A percentile compares a stretch with the other conserved stretches of the same genome.
These are phyloP conservation scores for Ypsolopha sequella DNA, from an alignment of 2,888 invertebrate genomes.

Conservation along the genomic window DNA sequence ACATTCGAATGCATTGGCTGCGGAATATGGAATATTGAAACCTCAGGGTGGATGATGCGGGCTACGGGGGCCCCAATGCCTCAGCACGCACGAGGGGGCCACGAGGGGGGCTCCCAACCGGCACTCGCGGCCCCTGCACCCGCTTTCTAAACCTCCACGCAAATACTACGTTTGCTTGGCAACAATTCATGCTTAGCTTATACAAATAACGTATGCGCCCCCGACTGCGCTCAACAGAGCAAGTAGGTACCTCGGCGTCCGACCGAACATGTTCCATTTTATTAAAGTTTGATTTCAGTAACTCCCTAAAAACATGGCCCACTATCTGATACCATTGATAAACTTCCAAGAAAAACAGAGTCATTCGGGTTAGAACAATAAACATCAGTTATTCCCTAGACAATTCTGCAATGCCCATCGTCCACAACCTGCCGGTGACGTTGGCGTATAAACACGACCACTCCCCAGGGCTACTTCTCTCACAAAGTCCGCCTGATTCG, in stretches of 20 bases:
- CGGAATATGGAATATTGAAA: constrained; percentile 68
- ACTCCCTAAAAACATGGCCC: not conserved
- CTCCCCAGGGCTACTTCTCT: constrained; percentile 38
- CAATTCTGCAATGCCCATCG: constrained; percentile 44
- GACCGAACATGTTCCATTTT: not conserved
- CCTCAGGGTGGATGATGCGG: constrained; percentile 51
- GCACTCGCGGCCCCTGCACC: constrained; percentile 25
- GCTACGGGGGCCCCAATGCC: constrained; percentile 11
- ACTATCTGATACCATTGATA: too few relatives aligned
- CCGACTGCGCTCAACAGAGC: not conserved
- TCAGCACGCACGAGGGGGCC: constrained; percentile 13
- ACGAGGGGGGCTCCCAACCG: constrained; percentile 21
- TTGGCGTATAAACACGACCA: constrained; percentile 39
- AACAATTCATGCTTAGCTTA: constrained; percentile 70
- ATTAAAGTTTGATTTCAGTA: not conserved
- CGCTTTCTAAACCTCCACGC: constrained; percentile 67
- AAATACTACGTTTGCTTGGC: constrained; percentile 69
- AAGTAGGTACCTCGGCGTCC: not conserved
- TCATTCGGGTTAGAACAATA: constrained; percentile 1
- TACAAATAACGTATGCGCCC: constrained; percentile 53
- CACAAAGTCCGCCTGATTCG: constrained; percentile 63
- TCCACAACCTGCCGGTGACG: constrained; percentile 24
- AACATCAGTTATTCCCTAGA: constrained; percentile 32
- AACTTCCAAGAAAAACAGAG: too few relatives aligned
- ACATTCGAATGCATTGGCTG: constrained; percentile 59